Base-by-base conservation (phyloP, 2,888 invertebrate species). In the Ctenicera cuprea region DNA sequence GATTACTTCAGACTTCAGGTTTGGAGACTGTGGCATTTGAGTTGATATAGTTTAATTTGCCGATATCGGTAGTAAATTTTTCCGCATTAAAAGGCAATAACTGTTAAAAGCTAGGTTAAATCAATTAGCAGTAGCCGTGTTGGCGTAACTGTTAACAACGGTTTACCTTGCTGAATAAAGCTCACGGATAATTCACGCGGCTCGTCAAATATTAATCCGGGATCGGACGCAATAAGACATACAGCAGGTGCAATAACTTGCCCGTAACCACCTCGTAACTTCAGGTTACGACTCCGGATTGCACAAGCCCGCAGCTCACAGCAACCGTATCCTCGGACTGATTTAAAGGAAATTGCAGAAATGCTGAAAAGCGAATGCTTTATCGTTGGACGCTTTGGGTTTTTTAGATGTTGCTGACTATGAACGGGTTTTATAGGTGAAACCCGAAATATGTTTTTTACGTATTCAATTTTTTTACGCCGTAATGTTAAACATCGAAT, bases 181-280 rank as follows among this genome's bases (percentile, higher is more conserved):
- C 63, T 65, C 48, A 22, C 66, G 16, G 50, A 20, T 63, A 70
- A 70, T 68, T 64, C 69, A 54, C 63, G 43, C 41, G 45, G 16
- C 68, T 73, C 73, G 73, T 73, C 73, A 74, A 74, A 67, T 74
- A 74, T 75, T 78, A 75, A 76, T 71, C 66, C 72, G 75, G 77
- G 76, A 74, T 75, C 79, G 76, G 78, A 73, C 64, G 80, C 81
- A 80, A 81, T 82, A 83, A 83, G 82, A 81, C 81, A 81, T 80
- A 80, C 80, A 78, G 82, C 82, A 81, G 83, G 79, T 79, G 84
- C 83, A 81, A 84, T 85, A 85, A 85, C 84, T 85, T 81, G 85
- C 82, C 83, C 81, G 83, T 85, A 84, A 85, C 85, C 84, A 83
- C 83, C 77, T 85, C 85, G 84, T 85, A 85, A 85, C 81, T 83